Evolutionary conservation across 37 sponge, comb jelly and placozoan genomes (phyloP).

Genomic region (Halisarca cf. caerulea): DNA sequence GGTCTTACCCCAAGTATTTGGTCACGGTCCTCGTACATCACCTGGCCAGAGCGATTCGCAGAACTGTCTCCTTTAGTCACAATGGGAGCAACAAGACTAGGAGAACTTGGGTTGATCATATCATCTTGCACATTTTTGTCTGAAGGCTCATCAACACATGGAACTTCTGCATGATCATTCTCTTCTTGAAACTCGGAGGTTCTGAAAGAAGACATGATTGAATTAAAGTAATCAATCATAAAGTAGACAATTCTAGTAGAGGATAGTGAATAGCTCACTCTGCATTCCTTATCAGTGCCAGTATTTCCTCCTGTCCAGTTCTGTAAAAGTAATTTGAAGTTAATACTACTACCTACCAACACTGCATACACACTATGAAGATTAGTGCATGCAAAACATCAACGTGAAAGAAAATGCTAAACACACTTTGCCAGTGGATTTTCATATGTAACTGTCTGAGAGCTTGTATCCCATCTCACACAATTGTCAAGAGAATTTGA

Average conservation of each 20-base stretch:
- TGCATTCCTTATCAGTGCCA: slow-evolving; percentile 1
- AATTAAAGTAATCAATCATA: background rate
- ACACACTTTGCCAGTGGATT: slow-evolving; percentile 21
- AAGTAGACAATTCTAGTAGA: background rate
- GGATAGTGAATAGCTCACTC: background rate
- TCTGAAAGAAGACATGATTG: background rate
- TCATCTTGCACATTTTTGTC: slow-evolving; percentile 32
- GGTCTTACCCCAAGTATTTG: background rate
- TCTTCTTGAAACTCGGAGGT: background rate
- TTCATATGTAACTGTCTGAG: slow-evolving; percentile 28
- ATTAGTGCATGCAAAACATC: no score
- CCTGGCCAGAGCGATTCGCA: background rate
- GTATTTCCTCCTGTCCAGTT: slow-evolving; percentile 10
- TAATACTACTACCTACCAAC: no score
- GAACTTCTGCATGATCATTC: slow-evolving; percentile 15
- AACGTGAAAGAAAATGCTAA: no score
- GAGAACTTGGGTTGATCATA: slow-evolving; percentile 29
- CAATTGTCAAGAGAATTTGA: slow-evolving; percentile 10
- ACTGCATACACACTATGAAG: no score
- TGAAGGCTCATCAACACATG: slow-evolving; percentile 1
- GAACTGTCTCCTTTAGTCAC: slow-evolving; percentile 46
- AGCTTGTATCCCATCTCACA: slow-evolving; percentile 11
- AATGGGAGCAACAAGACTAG: slow-evolving; percentile 62
- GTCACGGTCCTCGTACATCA: slow-evolving; percentile 2
- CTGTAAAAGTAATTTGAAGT: background rate